Evolutionary conservation across 2,797 vertebrate species (phyloP), one percentile per base, ranked within the genome.

Genomic region (Poeciliopsis gracilis): DNA sequence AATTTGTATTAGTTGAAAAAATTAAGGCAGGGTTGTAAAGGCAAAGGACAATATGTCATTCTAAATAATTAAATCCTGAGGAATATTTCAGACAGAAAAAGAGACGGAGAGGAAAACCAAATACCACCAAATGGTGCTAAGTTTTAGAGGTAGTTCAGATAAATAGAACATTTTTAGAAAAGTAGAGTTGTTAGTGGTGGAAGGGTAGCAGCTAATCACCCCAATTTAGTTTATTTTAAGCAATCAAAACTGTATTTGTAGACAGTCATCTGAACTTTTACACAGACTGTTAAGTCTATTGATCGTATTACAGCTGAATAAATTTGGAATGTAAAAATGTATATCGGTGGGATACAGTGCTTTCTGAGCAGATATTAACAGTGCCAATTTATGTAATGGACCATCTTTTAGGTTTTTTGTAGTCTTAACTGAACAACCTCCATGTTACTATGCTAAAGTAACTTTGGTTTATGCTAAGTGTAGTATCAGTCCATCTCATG

Each of bases 1-100:
- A 91, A 94, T 94, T 92, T 94, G 88, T 92, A 94, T 94, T 92
- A 91, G 90, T 91, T 87, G 78, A 81, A 46, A 80, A 69, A 59
- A 85, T 73, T 72, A 72, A 82, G 15, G 4, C 2, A 5, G 51
- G 77, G 80, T 82, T 90, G 90, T 87, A 77, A 86, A 83, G 43
- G 82, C 25, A 77, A 72, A 78, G 87, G 87, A 91, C 91, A 86
- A 87, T 90, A 93, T 94, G 86, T 77, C 75, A 88, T 94, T 94
- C 94, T 93, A 91, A 90, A 91, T 94, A 88, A 90, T 87, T 89
- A 90, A 92, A 87, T 87, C 80, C 85, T 84, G 86, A 84, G 89
- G 89, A 91, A 89, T 90, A 88, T 88, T 92, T 89, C 84, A 87
- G 90, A 92, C 90, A 87, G 91, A 85, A 88, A 87, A 92, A 90